Evolutionary conservation across 2,797 vertebrate genomes (phyloP).

Genomic region (Melopsittacus undulatus): DNA sequence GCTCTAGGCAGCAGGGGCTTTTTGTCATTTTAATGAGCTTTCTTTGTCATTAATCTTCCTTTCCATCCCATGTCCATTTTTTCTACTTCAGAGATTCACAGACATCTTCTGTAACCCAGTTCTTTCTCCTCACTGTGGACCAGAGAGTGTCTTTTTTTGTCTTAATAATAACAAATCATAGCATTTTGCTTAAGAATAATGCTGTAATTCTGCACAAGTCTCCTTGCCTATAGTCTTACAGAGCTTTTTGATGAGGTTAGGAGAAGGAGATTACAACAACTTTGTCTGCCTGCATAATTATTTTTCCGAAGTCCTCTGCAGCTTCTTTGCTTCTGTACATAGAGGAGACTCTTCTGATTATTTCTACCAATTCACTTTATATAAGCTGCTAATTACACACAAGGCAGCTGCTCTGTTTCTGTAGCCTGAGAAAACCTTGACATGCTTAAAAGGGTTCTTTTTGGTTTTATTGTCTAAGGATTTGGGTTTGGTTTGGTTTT

Average conservation of each 20-base stretch:
- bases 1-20: background rate
- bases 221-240: background rate
- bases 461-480: background rate
- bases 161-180: background rate
- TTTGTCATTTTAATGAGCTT: conserved; percentile 40
- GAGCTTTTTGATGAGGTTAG: background rate
- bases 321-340: background rate
- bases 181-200: background rate
- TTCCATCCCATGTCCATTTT: background rate
- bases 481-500: background rate
- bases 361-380: background rate
- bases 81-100: conserved; percentile 4
- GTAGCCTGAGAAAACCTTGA: background rate
- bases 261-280: background rate
- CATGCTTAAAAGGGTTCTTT: background rate
- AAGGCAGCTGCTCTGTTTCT: background rate
- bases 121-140: background rate
- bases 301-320: background rate
- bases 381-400: conserved; percentile 5
- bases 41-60: background rate
- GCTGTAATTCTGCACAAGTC: background rate
- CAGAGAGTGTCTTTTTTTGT: background rate
- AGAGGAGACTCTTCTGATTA: background rate
- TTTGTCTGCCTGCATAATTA: background rate
- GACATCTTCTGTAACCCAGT: background rate